Percentiles rank a stretch among this genome's conserved stretches.
phyloP scores from a whole-genome alignment of 2,888 invertebrate species.

The Drosophila mimetica region DNA sequence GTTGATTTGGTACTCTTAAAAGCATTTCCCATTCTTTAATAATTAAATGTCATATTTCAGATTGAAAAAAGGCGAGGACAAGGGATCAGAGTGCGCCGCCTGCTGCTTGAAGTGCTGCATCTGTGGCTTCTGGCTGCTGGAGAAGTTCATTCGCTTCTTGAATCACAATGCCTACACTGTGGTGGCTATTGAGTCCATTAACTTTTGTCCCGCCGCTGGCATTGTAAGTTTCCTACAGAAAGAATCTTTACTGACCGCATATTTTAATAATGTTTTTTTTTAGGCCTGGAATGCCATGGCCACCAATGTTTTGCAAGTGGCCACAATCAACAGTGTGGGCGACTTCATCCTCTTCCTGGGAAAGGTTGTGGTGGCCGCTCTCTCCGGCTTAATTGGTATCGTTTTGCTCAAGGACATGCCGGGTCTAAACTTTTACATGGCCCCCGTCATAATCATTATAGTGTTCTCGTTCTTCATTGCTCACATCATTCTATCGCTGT shows the following conservation, averaged over 20 bases:
- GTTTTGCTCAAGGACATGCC: conserved; percentile 90
- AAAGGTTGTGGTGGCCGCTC: conserved; percentile 90
- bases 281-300: conserved; percentile 95
- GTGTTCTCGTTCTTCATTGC: conserved; percentile 96
- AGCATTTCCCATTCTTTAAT: background rate
- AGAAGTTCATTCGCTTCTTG: conserved; percentile 95
- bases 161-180: conserved; percentile 98
- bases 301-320: conserved; percentile 93
- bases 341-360: conserved; percentile 96
- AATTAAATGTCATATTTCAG: conserved; percentile 84
- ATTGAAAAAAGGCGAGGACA: conserved; percentile 88
- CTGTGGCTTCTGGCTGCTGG: conserved; percentile 95
- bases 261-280: conserved; percentile 37
- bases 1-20: conserved; percentile 72
- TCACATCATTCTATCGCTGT: conserved; percentile 95
- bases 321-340: conserved; percentile 96
- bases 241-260: background rate
- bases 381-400: conserved; percentile 92
- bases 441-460: conserved; percentile 93
- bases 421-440: conserved; percentile 92
- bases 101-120: conserved; percentile 92
- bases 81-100: conserved; percentile 90
- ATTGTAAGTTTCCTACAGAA: conserved; percentile 87
- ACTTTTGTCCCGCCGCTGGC: conserved; percentile 95
- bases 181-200: conserved; percentile 95